These are phyloP conservation scores for Dilophus febrilis DNA, from an alignment of 2,888 invertebrate genomes.

Conservation along the genomic window DNA sequence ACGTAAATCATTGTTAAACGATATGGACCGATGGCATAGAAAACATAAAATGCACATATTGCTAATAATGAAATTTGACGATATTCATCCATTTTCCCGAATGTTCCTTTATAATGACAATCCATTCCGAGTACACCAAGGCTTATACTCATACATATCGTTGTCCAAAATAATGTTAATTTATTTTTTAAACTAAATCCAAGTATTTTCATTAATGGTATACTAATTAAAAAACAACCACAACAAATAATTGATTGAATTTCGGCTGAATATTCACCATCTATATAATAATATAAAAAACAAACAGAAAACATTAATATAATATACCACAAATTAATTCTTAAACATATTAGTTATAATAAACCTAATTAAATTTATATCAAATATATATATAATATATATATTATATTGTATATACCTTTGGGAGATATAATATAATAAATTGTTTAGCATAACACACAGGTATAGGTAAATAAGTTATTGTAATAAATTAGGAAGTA, in stretches of 20 bases:
- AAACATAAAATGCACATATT: conserved; percentile 8
- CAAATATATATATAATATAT: neutral
- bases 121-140: conserved; percentile 9
- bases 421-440: too few species aligned
- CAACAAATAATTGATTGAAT: conserved; percentile 42
- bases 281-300: conserved; percentile 6
- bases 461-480: too few species aligned
- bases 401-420: neutral
- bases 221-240: conserved; percentile 23
- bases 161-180: conserved; percentile 8
- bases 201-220: conserved; percentile 6
- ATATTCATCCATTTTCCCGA: conserved; percentile 7
- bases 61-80: conserved; percentile 7
- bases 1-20: conserved; percentile 9
- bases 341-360: neutral
- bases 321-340: neutral
- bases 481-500: too few species aligned
- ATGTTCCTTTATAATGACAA: conserved; percentile 9
- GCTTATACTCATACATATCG: conserved; percentile 6
- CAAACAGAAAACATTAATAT: neutral
- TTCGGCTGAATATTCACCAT: conserved; percentile 17
- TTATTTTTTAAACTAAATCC: conserved; percentile 7
- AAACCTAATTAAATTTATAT: neutral
- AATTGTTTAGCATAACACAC: too few species aligned
- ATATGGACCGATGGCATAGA: conserved; percentile 9